These are phyloP conservation scores for Sinocyclocheilus anshuiensis DNA, from an alignment of 2,113 vertebrate species.

Conservation along the genomic window DNA sequence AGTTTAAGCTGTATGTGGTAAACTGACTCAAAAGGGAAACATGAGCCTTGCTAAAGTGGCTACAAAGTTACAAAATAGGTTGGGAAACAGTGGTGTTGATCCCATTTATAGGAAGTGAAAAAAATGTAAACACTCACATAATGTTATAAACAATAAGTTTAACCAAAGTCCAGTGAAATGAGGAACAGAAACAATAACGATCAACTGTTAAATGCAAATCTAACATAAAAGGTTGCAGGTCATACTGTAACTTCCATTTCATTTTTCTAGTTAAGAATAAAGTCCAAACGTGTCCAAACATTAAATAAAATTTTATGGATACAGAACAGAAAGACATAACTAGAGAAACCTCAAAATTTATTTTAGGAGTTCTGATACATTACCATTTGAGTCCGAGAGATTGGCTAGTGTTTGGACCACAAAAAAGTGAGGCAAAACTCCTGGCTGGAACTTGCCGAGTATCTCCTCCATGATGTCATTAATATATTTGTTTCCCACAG, in stretches of 20 bases:
- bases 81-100: no score
- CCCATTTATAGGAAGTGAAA: no score
- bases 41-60: no score
- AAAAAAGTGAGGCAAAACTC: constrained; percentile 85
- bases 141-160: no score
- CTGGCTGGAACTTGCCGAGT: constrained; percentile 88
- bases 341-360: neutral
- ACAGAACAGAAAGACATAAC: no score
- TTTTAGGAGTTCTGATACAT: constrained; percentile 11
- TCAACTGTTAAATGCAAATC: constrained; percentile 1
- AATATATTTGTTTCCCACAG: constrained; percentile 85
- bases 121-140: no score
- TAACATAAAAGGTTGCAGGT: neutral
- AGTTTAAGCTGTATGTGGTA: no score
- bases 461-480: constrained; percentile 93
- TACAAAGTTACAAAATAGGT: no score
- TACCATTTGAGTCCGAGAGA: constrained; percentile 88
- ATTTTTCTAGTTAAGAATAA: no score
- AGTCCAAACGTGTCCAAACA: no score
- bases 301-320: neutral
- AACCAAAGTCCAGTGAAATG: neutral
- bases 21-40: no score
- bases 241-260: neutral
- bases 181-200: constrained; percentile 1
- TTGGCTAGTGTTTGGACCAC: constrained; percentile 85